These are phyloP conservation scores for Drosophila colorata DNA, from an alignment of 2,888 invertebrate species.

Conservation along the genomic window DNA sequence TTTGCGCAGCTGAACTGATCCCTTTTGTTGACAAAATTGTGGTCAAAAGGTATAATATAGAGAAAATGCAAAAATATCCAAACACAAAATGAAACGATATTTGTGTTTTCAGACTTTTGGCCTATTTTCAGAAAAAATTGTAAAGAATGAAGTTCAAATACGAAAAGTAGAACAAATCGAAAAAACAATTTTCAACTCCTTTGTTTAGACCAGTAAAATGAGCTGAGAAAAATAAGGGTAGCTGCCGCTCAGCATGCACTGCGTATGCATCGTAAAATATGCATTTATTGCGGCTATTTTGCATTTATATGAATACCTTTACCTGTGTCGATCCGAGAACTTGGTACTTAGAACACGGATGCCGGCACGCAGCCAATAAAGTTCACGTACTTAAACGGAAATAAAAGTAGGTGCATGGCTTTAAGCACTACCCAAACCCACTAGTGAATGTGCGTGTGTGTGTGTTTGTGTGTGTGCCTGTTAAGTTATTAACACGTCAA, in stretches of 20 bases:
- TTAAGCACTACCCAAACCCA: background rate
- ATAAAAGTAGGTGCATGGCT: slow-evolving; percentile 16
- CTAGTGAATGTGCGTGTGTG: slow-evolving; percentile 1
- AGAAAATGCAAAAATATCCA: no score
- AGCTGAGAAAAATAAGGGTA: background rate
- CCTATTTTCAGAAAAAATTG: background rate
- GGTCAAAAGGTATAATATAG: no score
- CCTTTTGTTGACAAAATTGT: no score
- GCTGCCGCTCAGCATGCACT: slow-evolving; percentile 9
- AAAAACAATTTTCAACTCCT: slow-evolving; percentile 23
- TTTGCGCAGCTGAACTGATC: no score
- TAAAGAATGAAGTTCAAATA: slow-evolving; percentile 1
- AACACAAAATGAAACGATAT: no score
- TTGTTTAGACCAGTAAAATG: slow-evolving; percentile 2
- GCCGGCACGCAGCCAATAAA: slow-evolving; percentile 69
- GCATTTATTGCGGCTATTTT: slow-evolving; percentile 65
- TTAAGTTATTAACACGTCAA: slow-evolving; percentile 62
- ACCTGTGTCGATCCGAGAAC: slow-evolving; percentile 7
- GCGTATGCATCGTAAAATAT: slow-evolving; percentile 61
- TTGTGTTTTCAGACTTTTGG: background rate
- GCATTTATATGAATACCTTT: slow-evolving; percentile 73
- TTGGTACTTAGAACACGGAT: slow-evolving; percentile 34
- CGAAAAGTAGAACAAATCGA: slow-evolving; percentile 6
- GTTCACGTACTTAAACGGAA: slow-evolving; percentile 30
- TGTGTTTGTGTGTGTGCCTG: slow-evolving; percentile 21